Conservation (phyloP, 2,888 invertebrate genomes). For the Alloplasta piceator region DNA sequence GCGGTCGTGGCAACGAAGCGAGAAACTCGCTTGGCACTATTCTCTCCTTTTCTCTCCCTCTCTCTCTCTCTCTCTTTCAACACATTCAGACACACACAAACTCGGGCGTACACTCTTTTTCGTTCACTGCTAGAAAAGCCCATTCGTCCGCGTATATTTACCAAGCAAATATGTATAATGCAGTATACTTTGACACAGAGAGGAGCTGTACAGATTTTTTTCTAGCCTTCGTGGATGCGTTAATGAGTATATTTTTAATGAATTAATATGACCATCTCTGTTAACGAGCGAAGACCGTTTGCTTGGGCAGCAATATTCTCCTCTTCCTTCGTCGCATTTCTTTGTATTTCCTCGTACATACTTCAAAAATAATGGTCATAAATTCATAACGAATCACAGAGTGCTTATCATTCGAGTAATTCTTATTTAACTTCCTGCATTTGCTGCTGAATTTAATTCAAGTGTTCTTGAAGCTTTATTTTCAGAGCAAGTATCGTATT, state of each 20-base stretch:
- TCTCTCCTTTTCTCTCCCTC: constrained; percentile 15
- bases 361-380: constrained; percentile 2
- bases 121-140: constrained; percentile 31
- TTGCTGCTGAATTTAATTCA: too few species aligned
- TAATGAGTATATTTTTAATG: constrained; percentile 52
- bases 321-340: neutral
- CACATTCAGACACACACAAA: neutral
- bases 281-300: constrained; percentile 15
- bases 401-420: too few species aligned
- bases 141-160: constrained; percentile 44
- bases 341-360: neutral
- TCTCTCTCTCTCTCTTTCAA: constrained; percentile 14
- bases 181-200: constrained; percentile 45
- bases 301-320: neutral
- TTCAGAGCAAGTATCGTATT: too few species aligned
- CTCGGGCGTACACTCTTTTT: constrained; percentile 4
- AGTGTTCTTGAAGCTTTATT: too few species aligned
- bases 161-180: constrained; percentile 41
- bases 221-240: constrained; percentile 10
- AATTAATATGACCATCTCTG: constrained; percentile 32
- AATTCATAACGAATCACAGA: neutral
- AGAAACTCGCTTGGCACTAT: constrained; percentile 54
- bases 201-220: constrained; percentile 5
- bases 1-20: constrained; percentile 63
- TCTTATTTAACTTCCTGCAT: too few species aligned